Evolutionary conservation across 1,140 invertebrate genomes (phyloP).

Genomic region (Pollicipes pollicipes): DNA sequence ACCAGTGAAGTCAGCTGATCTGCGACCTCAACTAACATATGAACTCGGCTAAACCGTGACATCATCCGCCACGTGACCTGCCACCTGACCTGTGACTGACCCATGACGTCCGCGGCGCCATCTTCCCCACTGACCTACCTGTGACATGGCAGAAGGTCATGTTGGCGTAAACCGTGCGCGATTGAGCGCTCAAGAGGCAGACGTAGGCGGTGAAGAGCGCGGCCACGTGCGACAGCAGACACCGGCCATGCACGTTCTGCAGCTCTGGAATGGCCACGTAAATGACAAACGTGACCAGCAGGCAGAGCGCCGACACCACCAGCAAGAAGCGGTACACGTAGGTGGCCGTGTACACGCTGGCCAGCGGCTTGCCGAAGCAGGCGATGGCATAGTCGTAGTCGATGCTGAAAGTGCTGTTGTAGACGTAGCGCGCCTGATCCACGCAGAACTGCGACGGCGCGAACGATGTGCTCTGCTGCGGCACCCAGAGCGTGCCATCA

Average conservation of each 20-base stretch:
- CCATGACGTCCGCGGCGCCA: no score
- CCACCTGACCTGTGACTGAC: no score
- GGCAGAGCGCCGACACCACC: constrained; percentile 13
- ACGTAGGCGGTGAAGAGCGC: constrained; percentile 12
- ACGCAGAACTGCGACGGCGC: background rate
- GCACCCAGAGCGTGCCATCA: background rate
- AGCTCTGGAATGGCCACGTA: constrained; percentile 14
- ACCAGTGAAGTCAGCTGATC: background rate
- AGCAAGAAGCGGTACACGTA: constrained; percentile 11
- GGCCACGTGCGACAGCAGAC: constrained; percentile 13
- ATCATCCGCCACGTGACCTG: no score
- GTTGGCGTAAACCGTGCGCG: constrained; percentile 8
- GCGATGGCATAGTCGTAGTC: background rate
- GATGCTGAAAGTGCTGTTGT: background rate
- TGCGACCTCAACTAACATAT: constrained; percentile 18
- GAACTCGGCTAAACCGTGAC: constrained; percentile 15
- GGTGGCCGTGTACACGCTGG: background rate
- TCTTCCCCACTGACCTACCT: background rate
- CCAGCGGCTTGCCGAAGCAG: background rate
- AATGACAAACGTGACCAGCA: constrained; percentile 10
- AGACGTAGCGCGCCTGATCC: background rate
- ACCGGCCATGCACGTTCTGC: constrained; percentile 12
- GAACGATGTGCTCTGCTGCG: background rate
- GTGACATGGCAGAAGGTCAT: constrained; percentile 9
- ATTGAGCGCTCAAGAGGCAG: background rate